Evolutionary conservation across 92 coral and sea anemone genomes (phyloP).

Genomic region (Micromussa lordhowensis): DNA sequence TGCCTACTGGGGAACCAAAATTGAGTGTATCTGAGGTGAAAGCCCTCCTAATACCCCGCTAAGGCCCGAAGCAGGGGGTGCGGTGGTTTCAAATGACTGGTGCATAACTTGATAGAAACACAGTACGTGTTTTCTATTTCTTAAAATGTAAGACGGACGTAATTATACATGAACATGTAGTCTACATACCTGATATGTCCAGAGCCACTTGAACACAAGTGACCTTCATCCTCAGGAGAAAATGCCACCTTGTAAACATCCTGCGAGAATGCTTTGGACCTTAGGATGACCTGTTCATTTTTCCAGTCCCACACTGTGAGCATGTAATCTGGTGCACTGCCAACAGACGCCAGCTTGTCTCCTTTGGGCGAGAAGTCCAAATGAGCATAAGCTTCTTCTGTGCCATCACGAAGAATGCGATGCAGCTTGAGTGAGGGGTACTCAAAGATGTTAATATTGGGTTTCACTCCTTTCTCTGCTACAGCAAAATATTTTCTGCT

Average conservation of each 20-base stretch:
- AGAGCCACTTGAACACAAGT: constrained; percentile 92
- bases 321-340: constrained; percentile 97
- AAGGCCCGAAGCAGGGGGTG: no score
- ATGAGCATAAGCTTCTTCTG: constrained; percentile 94
- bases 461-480: constrained; percentile 95
- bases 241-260: constrained; percentile 96
- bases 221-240: constrained; percentile 99
- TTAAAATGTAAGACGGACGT: no score
- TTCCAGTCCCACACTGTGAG: constrained; percentile 99
- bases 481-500: constrained; percentile 97
- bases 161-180: no score
- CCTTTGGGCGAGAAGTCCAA: constrained; percentile 96
- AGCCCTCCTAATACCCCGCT: no score
- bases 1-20: no score
- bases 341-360: constrained; percentile 93
- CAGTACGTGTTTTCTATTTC: no score
- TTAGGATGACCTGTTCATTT: constrained; percentile 84
- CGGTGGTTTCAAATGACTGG: no score
- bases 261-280: constrained; percentile 97
- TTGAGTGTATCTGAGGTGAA: no score
- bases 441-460: constrained; percentile 92
- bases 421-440: constrained; percentile 94
- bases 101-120: no score
- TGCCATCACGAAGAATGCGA: constrained; percentile 95
- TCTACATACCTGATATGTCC: constrained; percentile 91